These are phyloP conservation scores for Chinchilla lanigera DNA, from an alignment of 2,113 vertebrate genomes.

Conservation along the genomic window DNA sequence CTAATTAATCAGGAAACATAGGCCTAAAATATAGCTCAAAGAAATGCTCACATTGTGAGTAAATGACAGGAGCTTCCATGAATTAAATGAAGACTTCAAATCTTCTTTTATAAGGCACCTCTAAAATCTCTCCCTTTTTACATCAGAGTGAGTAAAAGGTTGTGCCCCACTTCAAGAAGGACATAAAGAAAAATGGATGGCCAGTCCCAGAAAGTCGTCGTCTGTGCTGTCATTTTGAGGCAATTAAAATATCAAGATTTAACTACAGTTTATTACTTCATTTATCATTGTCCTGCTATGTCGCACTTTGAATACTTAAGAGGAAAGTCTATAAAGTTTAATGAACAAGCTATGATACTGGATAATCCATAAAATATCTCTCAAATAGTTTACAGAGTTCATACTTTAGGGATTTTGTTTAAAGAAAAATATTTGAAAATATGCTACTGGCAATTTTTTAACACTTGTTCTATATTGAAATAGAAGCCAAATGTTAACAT, in stretches of 20 bases:
- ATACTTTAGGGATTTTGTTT: neutral
- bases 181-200: neutral
- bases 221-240: neutral
- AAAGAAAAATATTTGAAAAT: neutral
- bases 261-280: neutral
- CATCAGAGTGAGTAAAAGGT: neutral
- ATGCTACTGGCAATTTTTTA: neutral
- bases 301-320: neutral
- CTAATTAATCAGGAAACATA: neutral
- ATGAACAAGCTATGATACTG: neutral
- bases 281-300: neutral
- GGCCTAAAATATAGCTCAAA: neutral
- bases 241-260: neutral
- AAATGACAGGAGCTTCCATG: neutral
- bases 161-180: neutral
- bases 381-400: neutral
- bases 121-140: neutral
- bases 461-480: neutral
- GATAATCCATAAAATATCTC: neutral
- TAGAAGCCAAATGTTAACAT: neutral
- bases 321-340: neutral
- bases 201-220: too few relatives aligned
- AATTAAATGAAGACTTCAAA: neutral
- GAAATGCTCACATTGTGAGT: neutral
- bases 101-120: neutral